Evolutionary conservation across 2,113 vertebrate genomes (phyloP).

Genomic region (Solenodon paradoxus): DNA sequence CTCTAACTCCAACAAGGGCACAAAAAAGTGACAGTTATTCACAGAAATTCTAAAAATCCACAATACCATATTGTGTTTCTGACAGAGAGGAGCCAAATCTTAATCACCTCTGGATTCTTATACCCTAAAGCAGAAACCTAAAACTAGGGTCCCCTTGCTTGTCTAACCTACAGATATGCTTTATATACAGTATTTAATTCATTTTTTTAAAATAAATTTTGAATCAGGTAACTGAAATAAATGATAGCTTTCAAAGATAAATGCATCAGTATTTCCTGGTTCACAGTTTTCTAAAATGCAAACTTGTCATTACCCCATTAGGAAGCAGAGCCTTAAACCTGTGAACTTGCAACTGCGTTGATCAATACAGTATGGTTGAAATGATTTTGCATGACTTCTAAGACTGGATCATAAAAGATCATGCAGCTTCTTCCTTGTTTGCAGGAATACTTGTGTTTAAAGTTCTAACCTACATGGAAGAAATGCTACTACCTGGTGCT

Average conservation of each 20-base stretch:
- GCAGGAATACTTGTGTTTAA: neutral
- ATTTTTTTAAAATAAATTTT: conserved; percentile 16
- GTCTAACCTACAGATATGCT: neutral
- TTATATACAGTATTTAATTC: neutral
- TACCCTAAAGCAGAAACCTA: neutral
- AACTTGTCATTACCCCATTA: neutral
- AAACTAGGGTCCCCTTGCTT: neutral
- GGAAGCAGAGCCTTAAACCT: neutral
- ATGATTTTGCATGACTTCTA: neutral
- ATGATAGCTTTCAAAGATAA: neutral
- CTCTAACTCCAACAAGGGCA: neutral
- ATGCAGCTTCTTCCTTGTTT: neutral
- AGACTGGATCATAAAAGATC: neutral
- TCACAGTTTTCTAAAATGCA: neutral
- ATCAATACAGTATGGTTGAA: neutral
- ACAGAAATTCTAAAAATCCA: neutral
- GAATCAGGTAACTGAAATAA: neutral
- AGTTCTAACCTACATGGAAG: neutral
- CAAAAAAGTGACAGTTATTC: neutral
- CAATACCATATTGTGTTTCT: neutral
- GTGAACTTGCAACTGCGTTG: neutral
- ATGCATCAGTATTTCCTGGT: neutral
- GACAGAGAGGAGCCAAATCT: neutral
- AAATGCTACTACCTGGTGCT: neutral
- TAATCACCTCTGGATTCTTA: neutral